Base-by-base conservation (phyloP, 2,797 vertebrate species). In the Denticeps clupeoides region DNA sequence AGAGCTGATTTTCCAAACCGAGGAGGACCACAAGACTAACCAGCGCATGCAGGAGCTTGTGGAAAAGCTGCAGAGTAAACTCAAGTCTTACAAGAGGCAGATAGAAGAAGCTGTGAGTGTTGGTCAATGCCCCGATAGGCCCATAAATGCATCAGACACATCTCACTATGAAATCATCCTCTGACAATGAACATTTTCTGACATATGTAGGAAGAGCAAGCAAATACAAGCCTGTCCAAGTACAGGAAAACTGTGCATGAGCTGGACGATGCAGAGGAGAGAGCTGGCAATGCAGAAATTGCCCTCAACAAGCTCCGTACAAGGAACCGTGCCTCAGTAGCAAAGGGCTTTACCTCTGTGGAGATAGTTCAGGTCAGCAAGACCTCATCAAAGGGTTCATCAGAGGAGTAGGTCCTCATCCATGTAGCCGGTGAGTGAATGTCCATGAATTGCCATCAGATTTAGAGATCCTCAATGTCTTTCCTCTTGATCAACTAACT, bases 1-100 rank as follows among this genome's bases (percentile, higher is more conserved):
- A 55, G 73, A 89, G 55, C 49, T 70, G 9, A 25, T 74, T 59
- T 86, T 85, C 68, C 80, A 85, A 67, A 75, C 74, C 0, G 76
- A 85, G 16, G 71, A 84, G 32, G 79, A 75, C 62, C 75, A 82
- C 51, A 80, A 83, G 76, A 82, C 70, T 58, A 84, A 80, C 26
- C 60, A 81, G 54, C 55, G 55, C 31, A 74, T 67, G 70, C 76
- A 86, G 55, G 78, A 86, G 60, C 68, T 79, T 46, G 74, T 75
- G 37, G 77, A 83, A 63, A 75, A 79, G 55, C 71, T 77, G 27
- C 78, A 85, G 68, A 79, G 65, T 74, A 84, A 87, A 53, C 56
- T 81, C 51, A 79, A 81, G 70, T 67, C 50, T 5, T 79, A 83
- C 56, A 84, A 82, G 59, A 66, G 70, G 3, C 78, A 84, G 68